phyloP scores from a whole-genome alignment of 2,113 vertebrate species.

The Nettapus auritus region DNA sequence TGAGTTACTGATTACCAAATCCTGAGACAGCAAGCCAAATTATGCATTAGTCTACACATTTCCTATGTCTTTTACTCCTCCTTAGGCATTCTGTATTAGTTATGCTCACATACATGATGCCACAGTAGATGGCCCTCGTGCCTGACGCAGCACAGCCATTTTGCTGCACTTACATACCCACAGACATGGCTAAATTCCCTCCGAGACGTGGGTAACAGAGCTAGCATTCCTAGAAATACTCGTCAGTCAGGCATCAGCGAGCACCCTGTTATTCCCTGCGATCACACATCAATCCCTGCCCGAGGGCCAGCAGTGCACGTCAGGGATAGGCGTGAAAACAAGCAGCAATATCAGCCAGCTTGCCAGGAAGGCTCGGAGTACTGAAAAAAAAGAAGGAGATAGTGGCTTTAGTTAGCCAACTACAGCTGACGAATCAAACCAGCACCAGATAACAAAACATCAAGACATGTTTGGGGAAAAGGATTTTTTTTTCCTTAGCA shows the following conservation, averaged over 20 bases:
- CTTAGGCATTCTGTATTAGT: not conserved
- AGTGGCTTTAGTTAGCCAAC: not conserved
- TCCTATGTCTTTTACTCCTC: not conserved
- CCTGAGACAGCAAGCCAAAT: not conserved
- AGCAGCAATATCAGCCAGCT: not conserved
- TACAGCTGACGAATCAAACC: not conserved
- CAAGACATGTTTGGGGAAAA: not conserved
- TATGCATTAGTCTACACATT: not conserved
- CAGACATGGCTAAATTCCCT: not conserved
- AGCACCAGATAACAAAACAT: not conserved
- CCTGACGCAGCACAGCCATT: accelerated
- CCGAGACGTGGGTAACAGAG: not conserved
- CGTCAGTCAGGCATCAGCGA: not conserved
- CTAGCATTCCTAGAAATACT: constrained; percentile 1
- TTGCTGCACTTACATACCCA: not conserved
- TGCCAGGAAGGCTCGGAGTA: not conserved
- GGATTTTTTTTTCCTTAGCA: not conserved
- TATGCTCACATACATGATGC: not conserved
- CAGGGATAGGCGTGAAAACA: not conserved
- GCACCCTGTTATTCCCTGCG: not conserved
- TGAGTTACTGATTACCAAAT: not conserved
- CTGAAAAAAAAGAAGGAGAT: not conserved
- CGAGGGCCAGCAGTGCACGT: not conserved
- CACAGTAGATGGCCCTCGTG: not conserved
- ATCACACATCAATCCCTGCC: not conserved